Conservation (phyloP, 2,797 vertebrate species). For the Diplodus puntazzo region DNA sequence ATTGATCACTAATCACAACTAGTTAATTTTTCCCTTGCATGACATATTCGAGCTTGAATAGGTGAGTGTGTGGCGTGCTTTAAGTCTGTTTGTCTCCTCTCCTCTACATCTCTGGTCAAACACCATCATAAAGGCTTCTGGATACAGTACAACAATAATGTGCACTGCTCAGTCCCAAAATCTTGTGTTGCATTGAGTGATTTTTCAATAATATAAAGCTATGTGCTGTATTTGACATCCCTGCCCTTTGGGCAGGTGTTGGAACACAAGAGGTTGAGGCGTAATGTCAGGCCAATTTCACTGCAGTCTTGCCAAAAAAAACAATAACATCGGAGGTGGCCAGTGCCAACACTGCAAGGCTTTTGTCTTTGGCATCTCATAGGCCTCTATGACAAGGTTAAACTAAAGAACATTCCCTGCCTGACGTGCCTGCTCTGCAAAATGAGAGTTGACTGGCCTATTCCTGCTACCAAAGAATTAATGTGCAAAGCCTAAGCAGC, state of each 20-base stretch:
- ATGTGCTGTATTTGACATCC: constrained; percentile 51
- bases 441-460: constrained; percentile 73
- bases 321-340: constrained; percentile 67
- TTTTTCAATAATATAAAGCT: constrained; percentile 51
- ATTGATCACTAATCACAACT: constrained; percentile 26
- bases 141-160: constrained; percentile 17
- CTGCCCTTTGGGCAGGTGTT: constrained; percentile 61
- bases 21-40: constrained; percentile 5
- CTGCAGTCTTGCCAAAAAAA: constrained; percentile 64
- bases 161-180: not conserved
- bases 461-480: constrained; percentile 68
- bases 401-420: constrained; percentile 74
- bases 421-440: constrained; percentile 68
- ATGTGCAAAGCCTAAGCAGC: constrained; percentile 69
- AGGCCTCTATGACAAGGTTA: constrained; percentile 82
- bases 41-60: not conserved
- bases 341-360: constrained; percentile 67
- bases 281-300: constrained; percentile 64
- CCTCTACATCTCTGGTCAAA: not conserved
- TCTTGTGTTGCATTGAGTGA: constrained; percentile 7
- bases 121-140: not conserved
- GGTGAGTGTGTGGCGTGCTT: no score
- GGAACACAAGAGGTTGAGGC: constrained; percentile 54
- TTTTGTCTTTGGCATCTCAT: constrained; percentile 70
- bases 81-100: not conserved